Base-by-base conservation (phyloP, 2,888 invertebrate genomes). In the Amorpha juglandis region DNA sequence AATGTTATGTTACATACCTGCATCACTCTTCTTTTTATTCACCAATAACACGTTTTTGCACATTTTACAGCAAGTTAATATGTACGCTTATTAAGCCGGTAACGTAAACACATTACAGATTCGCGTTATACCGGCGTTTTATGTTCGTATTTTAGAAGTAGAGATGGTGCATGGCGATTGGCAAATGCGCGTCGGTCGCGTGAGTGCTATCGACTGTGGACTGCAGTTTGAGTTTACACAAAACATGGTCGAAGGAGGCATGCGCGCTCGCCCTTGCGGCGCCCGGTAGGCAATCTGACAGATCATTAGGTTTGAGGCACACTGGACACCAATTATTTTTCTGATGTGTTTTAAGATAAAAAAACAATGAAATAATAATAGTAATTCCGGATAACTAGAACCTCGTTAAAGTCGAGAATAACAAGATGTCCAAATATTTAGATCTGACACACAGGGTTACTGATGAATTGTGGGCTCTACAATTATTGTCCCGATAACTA, bases 21-120 rank as follows among this genome's bases (percentile, higher is more conserved):
- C 71, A 69, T 89, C 88, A 51, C 77, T 78, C 66, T 86, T 79
- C 69, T 85, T 88, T 80, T 88, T 80, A 71, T 88, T 84, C 78
- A 88, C 82, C 69, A 88, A 76, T 48, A 86, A 82, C 76, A 86
- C 81, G 79, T 88, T 87, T 77, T 89, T 88, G 76, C 90, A 91
- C 91, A 90, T 91, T 73, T 77, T 75, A 71, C 70, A 48, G 51
- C 55, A 65, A 68, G 64, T 19, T 74, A 73, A 71, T 78, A 75
- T 73, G 72, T 69, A 69, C 70, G 65, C 66, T 53, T 66, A 50
- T 53, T 58, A 63, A 52, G 42, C 42, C 50, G 47, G 33, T 64
- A 62, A 51, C 21, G 35, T 62, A 45, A 65, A 62, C 42, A 50
- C 38, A 21, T 19, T 71, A 71, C 72, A 73, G 71, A 7, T 58